These are phyloP conservation scores for Cryptotis parvus DNA, from an alignment of 2,113 vertebrate species.

Conservation along the genomic window DNA sequence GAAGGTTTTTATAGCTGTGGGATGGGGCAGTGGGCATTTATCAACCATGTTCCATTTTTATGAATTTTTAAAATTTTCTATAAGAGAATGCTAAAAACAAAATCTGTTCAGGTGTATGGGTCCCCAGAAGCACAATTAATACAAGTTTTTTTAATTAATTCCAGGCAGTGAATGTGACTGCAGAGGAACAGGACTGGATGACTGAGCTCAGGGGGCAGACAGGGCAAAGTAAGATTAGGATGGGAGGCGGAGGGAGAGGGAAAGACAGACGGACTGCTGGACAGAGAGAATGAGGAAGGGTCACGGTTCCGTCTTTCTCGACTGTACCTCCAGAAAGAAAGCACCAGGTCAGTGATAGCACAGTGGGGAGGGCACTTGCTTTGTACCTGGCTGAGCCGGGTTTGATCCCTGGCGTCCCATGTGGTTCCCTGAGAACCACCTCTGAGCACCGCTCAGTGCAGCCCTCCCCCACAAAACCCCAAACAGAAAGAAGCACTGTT, in stretches of 20 bases:
- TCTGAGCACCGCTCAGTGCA: too few species aligned
- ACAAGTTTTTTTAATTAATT: constrained; percentile 11
- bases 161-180: neutral
- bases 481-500: too few species aligned
- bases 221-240: too few species aligned
- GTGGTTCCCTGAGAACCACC: neutral
- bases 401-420: neutral
- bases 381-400: neutral
- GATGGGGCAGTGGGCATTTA: neutral
- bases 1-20: constrained; percentile 43
- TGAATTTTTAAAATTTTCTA: constrained; percentile 41
- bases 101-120: constrained; percentile 66
- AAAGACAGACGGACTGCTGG: neutral
- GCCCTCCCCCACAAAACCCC: too few species aligned
- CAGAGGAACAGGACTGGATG: neutral
- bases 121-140: constrained; percentile 27
- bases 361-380: too few species aligned
- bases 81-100: constrained; percentile 67
- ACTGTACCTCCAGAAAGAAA: neutral
- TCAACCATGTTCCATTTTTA: constrained; percentile 56
- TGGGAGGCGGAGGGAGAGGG: neutral
- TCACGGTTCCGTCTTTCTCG: rapidly evolving
- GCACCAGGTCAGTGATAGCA: neutral
- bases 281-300: neutral
- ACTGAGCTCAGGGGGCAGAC: neutral